Conservation (phyloP, 92 coral and sea anemone genomes). For the Zoanthus sansibaricus region DNA sequence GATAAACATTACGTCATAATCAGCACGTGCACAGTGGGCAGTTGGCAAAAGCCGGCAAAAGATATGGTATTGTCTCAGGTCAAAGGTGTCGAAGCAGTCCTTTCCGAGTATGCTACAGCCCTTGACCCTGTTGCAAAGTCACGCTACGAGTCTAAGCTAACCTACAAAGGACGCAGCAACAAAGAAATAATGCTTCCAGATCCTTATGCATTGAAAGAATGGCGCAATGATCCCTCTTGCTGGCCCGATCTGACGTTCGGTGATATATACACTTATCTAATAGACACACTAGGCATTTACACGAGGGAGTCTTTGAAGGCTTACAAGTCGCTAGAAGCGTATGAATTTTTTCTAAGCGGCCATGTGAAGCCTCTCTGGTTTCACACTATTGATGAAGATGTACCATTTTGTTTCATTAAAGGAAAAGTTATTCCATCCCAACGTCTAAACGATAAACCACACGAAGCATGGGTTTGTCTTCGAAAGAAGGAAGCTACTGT, state of each 20-base stretch:
- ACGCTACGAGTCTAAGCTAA: too few relatives aligned
- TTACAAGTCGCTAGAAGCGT: conserved; percentile 58
- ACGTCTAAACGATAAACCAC: conserved; percentile 50
- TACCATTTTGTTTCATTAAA: conserved; percentile 40
- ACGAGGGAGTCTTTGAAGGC: conserved; percentile 51
- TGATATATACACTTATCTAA: too few relatives aligned
- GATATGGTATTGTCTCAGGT: not conserved
- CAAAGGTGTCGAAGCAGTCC: not conserved
- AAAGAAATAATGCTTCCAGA: too few relatives aligned
- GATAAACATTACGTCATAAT: not conserved
- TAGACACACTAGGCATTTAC: conserved; percentile 56
- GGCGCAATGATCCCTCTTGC: too few relatives aligned
- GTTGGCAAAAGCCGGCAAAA: not conserved
- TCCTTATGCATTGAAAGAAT: too few relatives aligned
- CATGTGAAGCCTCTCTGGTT: conserved; percentile 51
- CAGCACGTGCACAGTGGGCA: not conserved
- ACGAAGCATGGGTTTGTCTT: conserved; percentile 46
- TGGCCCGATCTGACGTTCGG: too few relatives aligned
- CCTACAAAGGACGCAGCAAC: too few relatives aligned
- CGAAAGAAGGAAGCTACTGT: conserved; percentile 29
- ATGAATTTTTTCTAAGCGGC: conserved; percentile 44
- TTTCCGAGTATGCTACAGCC: too few relatives aligned
- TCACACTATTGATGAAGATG: conserved; percentile 14
- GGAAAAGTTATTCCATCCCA: conserved; percentile 46
- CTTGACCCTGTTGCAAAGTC: too few relatives aligned